Conservation (phyloP, 2,797 vertebrate species). For the Scyliorhinus canicula region DNA sequence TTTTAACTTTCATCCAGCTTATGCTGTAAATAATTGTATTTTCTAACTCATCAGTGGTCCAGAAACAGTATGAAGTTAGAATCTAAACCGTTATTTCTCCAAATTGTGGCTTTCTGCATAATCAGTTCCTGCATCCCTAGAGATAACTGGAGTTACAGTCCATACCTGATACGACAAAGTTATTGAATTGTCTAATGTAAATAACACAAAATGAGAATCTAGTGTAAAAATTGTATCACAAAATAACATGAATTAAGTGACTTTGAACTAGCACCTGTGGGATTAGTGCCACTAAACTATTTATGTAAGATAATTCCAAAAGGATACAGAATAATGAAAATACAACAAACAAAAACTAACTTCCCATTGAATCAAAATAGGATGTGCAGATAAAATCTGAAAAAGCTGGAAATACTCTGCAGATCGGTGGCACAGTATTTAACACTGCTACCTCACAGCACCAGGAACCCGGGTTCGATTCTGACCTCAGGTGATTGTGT, state of each 20-base stretch:
- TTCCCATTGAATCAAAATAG: neutral
- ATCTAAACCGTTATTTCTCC: neutral
- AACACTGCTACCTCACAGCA: too few species aligned
- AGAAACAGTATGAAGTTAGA: neutral
- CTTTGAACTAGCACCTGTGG: too few species aligned
- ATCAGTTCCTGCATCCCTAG: neutral
- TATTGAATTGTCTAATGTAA: neutral
- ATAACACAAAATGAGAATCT: neutral
- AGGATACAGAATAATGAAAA: neutral
- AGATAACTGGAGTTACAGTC: neutral
- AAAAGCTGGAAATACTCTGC: neutral
- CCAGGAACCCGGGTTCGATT: too few species aligned
- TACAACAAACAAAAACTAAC: neutral
- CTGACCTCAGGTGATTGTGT: too few species aligned
- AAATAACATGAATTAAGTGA: too few species aligned
- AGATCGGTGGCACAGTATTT: too few species aligned
- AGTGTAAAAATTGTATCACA: neutral
- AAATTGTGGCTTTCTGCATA: neutral
- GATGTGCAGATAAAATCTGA: neutral
- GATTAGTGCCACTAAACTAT: too few species aligned
- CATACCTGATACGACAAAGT: neutral
- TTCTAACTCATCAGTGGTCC: neutral
- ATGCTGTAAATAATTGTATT: neutral
- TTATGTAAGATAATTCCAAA: neutral
- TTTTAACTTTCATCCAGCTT: neutral